Conservation (phyloP, 2,113 vertebrate genomes). For the Ptychochromis oligacanthus region DNA sequence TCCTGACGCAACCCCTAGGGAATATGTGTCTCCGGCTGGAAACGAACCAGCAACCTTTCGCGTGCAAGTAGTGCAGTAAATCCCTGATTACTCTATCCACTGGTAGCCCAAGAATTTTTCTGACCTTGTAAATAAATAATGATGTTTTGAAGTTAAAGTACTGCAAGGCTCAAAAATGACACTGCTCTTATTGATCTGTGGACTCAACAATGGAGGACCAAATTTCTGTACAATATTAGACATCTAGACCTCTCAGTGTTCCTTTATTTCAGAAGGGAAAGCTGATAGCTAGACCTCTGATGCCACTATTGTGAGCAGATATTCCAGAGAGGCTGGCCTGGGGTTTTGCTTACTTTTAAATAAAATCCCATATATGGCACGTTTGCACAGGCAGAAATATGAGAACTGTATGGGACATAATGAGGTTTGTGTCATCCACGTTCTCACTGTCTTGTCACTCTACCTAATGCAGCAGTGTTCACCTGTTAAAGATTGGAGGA, state of each 20-base stretch:
- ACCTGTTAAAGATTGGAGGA: background rate
- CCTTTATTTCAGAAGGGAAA: constrained; percentile 5
- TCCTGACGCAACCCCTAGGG: no score
- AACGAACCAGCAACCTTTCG: no score
- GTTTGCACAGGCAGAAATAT: background rate
- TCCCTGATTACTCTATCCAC: background rate
- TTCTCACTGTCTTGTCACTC: background rate
- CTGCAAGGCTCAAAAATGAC: constrained; percentile 33
- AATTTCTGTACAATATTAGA: constrained; percentile 34
- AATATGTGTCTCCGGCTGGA: no score
- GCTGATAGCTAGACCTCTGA: constrained; percentile 7
- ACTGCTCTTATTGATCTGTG: constrained; percentile 61
- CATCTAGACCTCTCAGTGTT: constrained; percentile 10
- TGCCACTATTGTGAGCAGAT: constrained; percentile 4
- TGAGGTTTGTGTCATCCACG: background rate
- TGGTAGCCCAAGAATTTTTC: background rate
- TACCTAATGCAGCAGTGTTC: background rate
- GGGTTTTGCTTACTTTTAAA: background rate
- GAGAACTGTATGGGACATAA: background rate
- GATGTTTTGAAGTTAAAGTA: constrained; percentile 52
- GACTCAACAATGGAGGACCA: constrained; percentile 31
- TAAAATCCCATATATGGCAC: background rate
- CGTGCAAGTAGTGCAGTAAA: background rate
- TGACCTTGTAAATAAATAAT: constrained; percentile 57
- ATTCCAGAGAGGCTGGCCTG: background rate